Evolutionary conservation across 2,113 vertebrate species (phyloP).

Genomic region (Myotis lucifugus): DNA sequence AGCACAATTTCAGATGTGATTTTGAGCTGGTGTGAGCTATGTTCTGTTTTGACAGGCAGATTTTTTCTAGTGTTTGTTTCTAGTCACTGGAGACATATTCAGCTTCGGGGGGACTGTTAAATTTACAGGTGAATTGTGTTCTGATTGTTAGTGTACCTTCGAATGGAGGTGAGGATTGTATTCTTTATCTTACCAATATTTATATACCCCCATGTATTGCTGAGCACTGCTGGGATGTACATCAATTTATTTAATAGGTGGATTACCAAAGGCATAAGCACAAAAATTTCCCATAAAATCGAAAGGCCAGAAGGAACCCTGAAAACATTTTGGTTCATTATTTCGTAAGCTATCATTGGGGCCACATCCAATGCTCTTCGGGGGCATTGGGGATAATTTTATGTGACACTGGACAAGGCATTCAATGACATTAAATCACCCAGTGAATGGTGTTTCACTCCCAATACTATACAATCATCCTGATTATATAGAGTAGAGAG

Average conservation of each 20-base stretch:
- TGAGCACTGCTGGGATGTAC: neutral
- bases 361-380: neutral
- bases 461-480: no score
- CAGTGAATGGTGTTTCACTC: neutral
- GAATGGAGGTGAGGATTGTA: neutral
- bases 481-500: neutral
- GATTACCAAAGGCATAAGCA: neutral
- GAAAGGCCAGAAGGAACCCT: neutral
- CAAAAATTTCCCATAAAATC: neutral
- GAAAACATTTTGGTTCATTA: neutral
- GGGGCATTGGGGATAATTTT: neutral
- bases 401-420: neutral
- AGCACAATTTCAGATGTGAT: neutral
- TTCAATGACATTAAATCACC: neutral
- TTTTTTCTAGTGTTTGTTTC: neutral
- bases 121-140: neutral
- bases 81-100: neutral
- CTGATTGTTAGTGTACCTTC: neutral
- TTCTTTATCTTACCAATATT: neutral
- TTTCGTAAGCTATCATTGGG: neutral
- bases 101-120: neutral
- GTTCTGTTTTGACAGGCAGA: slow-evolving; percentile 20
- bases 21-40: slow-evolving; percentile 25
- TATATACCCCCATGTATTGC: neutral
- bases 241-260: neutral